phyloP scores from a whole-genome alignment of 1,140 invertebrate genomes.

The Gryllus bimaculatus region DNA sequence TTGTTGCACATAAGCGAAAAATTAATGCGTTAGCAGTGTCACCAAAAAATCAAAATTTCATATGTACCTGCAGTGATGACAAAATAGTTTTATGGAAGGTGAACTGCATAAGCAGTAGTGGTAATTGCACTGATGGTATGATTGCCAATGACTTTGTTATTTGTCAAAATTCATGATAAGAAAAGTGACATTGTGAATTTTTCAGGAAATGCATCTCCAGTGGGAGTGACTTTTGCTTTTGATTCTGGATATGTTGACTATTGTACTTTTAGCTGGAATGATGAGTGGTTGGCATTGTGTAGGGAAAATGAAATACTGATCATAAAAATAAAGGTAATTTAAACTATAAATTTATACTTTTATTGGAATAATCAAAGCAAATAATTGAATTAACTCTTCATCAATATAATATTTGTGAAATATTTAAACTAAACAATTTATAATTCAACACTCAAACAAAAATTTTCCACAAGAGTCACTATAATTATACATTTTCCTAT shows the following conservation, averaged over 20 bases:
- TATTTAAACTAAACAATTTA: too few species aligned
- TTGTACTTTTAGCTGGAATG: constrained; percentile 14
- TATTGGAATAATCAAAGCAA: too few species aligned
- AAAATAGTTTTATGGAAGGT: not conserved
- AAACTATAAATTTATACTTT: too few species aligned
- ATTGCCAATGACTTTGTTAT: not conserved
- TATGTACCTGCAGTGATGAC: not conserved
- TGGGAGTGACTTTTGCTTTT: constrained; percentile 8
- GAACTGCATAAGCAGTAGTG: not conserved
- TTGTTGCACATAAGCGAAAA: not conserved
- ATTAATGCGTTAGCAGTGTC: not conserved
- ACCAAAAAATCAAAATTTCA: not conserved
- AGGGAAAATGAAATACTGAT: constrained; percentile 13
- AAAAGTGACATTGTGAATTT: not conserved
- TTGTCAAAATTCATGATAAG: not conserved
- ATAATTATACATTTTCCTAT: too few species aligned
- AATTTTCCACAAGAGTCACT: too few species aligned
- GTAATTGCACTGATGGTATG: not conserved
- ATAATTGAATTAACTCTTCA: too few species aligned
- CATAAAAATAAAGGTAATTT: constrained; percentile 8
- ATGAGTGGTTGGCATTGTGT: constrained; percentile 10
- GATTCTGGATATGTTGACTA: constrained; percentile 10
- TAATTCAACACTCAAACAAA: too few species aligned
- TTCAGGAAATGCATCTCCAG: not conserved
- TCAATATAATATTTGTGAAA: too few species aligned